These are phyloP conservation scores for Helicoverpa assulta DNA, from an alignment of 2,888 invertebrate species.

Conservation along the genomic window DNA sequence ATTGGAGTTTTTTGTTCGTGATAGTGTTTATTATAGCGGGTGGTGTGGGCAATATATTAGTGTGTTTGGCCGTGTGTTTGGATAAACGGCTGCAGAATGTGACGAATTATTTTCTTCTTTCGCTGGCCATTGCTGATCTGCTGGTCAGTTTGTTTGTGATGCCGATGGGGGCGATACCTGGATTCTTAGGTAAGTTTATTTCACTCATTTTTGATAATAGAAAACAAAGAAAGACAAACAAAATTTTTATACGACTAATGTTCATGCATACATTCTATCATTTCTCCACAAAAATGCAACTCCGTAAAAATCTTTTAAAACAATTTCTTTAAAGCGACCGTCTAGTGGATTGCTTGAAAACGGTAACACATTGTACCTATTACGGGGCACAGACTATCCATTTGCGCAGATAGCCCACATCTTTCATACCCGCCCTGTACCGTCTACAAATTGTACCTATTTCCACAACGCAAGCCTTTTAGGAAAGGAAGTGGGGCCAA, in stretches of 20 bases:
- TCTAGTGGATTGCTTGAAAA: conserved; percentile 31
- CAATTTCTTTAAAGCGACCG: conserved; percentile 29
- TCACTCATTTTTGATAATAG: not conserved
- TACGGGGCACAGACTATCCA: conserved; percentile 21
- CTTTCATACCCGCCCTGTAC: conserved; percentile 30
- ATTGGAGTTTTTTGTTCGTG: conserved; percentile 96
- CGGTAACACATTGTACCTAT: conserved; percentile 10
- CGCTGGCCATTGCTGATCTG: conserved; percentile 97
- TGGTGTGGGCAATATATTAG: conserved; percentile 97
- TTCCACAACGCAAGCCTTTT: conserved; percentile 49
- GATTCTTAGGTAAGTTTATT: conserved; percentile 96
- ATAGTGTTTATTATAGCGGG: conserved; percentile 96
- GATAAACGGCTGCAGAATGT: conserved; percentile 98
- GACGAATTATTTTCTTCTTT: conserved; percentile 98
- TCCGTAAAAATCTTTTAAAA: not conserved
- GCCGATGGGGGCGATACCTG: conserved; percentile 98
- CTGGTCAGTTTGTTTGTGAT: conserved; percentile 98
- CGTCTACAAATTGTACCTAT: conserved; percentile 52
- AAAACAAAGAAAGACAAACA: not conserved
- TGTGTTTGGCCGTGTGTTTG: conserved; percentile 97
- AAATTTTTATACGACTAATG: too few relatives aligned
- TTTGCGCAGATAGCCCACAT: conserved; percentile 37
- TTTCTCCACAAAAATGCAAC: too few relatives aligned
- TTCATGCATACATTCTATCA: too few relatives aligned
- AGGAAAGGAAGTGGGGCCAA: conserved; percentile 55